Conservation (phyloP, 2,888 invertebrate genomes). For the Meta bourneti region DNA sequence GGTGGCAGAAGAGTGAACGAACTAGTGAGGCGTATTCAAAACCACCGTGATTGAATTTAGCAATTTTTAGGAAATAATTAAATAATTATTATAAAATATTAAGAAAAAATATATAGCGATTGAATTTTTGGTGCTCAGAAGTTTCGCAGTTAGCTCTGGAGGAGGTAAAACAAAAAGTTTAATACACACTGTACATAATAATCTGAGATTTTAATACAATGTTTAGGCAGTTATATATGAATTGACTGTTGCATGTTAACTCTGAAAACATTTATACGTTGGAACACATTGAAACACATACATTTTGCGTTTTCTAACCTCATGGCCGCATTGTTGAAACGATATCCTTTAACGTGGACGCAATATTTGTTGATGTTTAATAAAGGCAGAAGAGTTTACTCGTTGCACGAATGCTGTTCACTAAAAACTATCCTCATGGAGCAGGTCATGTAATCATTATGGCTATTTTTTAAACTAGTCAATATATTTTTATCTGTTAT, state of each 20-base stretch:
- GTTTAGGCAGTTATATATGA: constrained; percentile 59
- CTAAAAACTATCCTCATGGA: too few species aligned
- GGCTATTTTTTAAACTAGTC: too few species aligned
- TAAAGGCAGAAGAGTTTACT: too few species aligned
- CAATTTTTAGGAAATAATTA: constrained; percentile 71
- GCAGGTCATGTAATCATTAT: too few species aligned
- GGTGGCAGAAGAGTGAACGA: constrained; percentile 9
- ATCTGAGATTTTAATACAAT: constrained; percentile 63
- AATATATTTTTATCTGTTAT: neutral
- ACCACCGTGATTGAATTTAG: constrained; percentile 73
- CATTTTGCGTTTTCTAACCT: constrained; percentile 10
- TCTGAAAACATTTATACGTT: constrained; percentile 62
- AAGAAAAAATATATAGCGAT: constrained; percentile 62
- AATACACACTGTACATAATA: constrained; percentile 71
- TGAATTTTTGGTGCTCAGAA: constrained; percentile 75
- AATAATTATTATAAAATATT: constrained; percentile 55
- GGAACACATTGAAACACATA: constrained; percentile 9
- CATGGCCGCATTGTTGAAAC: neutral
- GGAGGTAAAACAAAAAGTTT: constrained; percentile 63
- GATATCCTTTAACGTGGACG: constrained; percentile 29
- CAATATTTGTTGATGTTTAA: neutral
- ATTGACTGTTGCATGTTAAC: constrained; percentile 73
- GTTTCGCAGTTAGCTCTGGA: constrained; percentile 59
- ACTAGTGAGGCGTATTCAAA: constrained; percentile 34
- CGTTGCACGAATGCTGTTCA: too few species aligned